These are phyloP conservation scores for Brevimyrus niger DNA, from an alignment of 2,113 vertebrate genomes.

Conservation along the genomic window DNA sequence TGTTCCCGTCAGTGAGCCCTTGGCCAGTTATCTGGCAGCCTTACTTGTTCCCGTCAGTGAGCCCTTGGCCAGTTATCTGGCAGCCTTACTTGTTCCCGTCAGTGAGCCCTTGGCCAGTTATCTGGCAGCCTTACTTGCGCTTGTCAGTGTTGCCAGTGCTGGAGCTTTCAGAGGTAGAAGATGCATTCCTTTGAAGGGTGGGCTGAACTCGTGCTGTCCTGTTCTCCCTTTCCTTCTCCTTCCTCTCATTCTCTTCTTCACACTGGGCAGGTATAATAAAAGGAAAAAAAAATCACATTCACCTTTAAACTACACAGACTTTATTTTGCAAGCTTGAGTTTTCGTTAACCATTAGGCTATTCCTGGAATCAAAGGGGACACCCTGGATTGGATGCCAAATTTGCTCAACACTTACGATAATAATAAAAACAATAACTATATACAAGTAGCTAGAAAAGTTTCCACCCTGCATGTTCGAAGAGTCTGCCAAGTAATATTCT, in stretches of 20 bases:
- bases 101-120: neutral
- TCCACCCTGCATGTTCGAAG: neutral
- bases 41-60: too few relatives aligned
- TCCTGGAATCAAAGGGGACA: neutral
- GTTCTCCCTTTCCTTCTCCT: conserved; percentile 58
- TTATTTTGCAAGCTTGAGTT: neutral
- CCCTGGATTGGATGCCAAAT: neutral
- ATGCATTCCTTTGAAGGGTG: conserved; percentile 56
- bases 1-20: neutral
- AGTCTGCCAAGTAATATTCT: neutral
- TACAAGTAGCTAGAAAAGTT: neutral
- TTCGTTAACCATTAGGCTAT: neutral
- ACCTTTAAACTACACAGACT: neutral
- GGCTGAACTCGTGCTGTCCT: conserved; percentile 71
- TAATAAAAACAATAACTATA: neutral
- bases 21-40: too few relatives aligned
- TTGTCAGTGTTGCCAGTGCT: conserved; percentile 48
- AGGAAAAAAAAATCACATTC: neutral
- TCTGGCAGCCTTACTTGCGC: conserved; percentile 49
- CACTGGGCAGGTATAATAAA: conserved; percentile 36
- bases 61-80: neutral
- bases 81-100: neutral
- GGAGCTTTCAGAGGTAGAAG: conserved; percentile 51
- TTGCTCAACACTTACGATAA: neutral
- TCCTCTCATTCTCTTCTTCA: conserved; percentile 49